Evolutionary conservation across 1,140 invertebrate genomes (phyloP), one percentile per base, ranked within the genome.

Genomic region (Alviniconcha marisindica): DNA sequence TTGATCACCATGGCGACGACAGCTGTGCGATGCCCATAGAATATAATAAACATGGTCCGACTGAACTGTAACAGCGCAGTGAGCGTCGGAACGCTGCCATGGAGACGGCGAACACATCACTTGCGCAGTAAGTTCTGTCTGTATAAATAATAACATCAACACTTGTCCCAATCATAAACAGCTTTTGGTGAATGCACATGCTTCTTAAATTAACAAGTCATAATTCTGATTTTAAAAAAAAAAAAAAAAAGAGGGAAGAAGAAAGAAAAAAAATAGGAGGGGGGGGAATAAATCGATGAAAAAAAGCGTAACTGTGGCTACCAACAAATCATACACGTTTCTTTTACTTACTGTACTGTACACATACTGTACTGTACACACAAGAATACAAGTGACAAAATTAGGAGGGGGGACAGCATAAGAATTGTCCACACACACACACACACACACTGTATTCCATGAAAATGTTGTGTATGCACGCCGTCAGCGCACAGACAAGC

Each of bases 201-300:
- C 69, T 71, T 71, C 36, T 48, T 5, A 48, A 48, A 48, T 48
- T 5, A 48, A 48, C 44, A 48, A 48, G 18, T 10, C 44, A 48
- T 10, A 18, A 10, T 48, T 5, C 7, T 5, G 18, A 36, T 69
- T 24, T 4, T 36, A 33, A 28, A 76, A 76, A 42, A 82, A 18
- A 76, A 40, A 44, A 12, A n/a, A 38, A 54, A 48, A 1, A 69
- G 15, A 54, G 56, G 4, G n/a, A 51, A 71, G 24, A 12, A 77
- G 48, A 76, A 14, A 42, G 77, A 24, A 15, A 77, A 83, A 81
- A 83, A 56, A 85, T 54, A 84, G 79, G 82, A 33, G 83, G 84
- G 36, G 69, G 66, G 66, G 48, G 31, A 85, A 81, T 42, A 71
- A 54, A 48, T 33, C 14, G 74, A 56, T 51, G n/a, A 78, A 74